These are phyloP conservation scores for Chrysolina haemoptera DNA, from an alignment of 2,888 invertebrate species.

Conservation along the genomic window DNA sequence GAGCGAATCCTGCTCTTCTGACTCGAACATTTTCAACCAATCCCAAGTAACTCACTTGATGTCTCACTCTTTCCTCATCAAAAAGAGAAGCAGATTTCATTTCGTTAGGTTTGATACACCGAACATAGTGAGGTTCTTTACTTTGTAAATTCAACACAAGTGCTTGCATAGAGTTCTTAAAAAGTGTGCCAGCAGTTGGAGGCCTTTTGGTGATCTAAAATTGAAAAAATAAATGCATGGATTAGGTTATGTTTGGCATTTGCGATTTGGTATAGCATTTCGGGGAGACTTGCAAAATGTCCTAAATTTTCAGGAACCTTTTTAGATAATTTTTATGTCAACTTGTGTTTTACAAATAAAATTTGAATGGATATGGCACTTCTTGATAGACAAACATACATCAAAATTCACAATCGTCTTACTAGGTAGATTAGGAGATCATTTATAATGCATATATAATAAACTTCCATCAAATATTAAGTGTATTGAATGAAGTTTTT, in stretches of 20 bases:
- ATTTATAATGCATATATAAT: no score
- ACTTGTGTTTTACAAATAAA: no score
- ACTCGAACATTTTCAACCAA: slow-evolving; percentile 96
- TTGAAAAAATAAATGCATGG: slow-evolving; percentile 27
- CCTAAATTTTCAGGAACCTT: no score
- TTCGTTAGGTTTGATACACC: slow-evolving; percentile 98
- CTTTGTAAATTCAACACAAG: slow-evolving; percentile 89
- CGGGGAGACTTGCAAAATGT: no score
- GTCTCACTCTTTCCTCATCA: slow-evolving; percentile 84
- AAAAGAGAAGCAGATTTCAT: slow-evolving; percentile 90
- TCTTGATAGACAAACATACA: no score
- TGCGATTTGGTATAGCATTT: no score
- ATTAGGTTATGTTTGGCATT: background rate
- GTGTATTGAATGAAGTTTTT: no score
- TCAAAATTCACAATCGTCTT: no score
- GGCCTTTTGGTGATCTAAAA: slow-evolving; percentile 93
- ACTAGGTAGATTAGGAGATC: no score
- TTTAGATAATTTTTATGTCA: no score
- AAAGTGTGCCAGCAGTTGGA: slow-evolving; percentile 92
- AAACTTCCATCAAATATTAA: no score
- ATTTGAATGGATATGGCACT: no score
- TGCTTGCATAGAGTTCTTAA: slow-evolving; percentile 95
- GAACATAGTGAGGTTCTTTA: slow-evolving; percentile 97
- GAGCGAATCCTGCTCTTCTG: slow-evolving; percentile 96
- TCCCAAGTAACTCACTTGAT: slow-evolving; percentile 90